These are phyloP conservation scores for Stomorhina lunata DNA, from an alignment of 2,888 invertebrate species.

Conservation along the genomic window DNA sequence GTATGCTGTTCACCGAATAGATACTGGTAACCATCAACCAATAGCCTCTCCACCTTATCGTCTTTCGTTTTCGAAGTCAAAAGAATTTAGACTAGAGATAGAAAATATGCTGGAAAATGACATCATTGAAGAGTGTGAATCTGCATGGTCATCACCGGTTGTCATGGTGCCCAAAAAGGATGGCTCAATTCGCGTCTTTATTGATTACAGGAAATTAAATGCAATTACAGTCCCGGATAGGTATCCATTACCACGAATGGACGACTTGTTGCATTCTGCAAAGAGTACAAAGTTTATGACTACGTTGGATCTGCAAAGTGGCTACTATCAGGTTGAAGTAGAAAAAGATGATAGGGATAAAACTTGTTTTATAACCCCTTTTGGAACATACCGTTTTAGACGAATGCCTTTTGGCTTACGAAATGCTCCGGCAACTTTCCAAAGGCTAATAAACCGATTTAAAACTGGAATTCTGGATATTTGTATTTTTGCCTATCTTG, in stretches of 20 bases:
- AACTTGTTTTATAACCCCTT: slow-evolving; percentile 54
- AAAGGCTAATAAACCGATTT: slow-evolving; percentile 70
- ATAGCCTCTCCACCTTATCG: slow-evolving; percentile 74
- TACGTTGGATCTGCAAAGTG: slow-evolving; percentile 75
- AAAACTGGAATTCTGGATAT: slow-evolving; percentile 54
- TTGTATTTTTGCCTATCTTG: slow-evolving; percentile 36
- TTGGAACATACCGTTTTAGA: slow-evolving; percentile 52
- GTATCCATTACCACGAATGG: slow-evolving; percentile 77
- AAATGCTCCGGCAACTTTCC: slow-evolving; percentile 55
- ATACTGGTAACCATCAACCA: slow-evolving; percentile 71
- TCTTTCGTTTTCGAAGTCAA: slow-evolving; percentile 69
- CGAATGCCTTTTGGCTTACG: slow-evolving; percentile 56
- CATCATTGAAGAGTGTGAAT: slow-evolving; percentile 76
- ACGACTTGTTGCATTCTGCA: slow-evolving; percentile 75
- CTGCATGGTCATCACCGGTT: slow-evolving; percentile 75
- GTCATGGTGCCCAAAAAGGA: slow-evolving; percentile 74
- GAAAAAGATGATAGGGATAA: slow-evolving; percentile 55
- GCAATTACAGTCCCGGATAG: slow-evolving; percentile 69
- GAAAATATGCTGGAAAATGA: slow-evolving; percentile 71
- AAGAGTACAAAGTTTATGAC: slow-evolving; percentile 71
- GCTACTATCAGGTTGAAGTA: slow-evolving; percentile 61
- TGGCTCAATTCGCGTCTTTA: slow-evolving; percentile 67
- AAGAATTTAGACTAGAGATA: slow-evolving; percentile 65
- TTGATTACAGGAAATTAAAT: slow-evolving; percentile 73
- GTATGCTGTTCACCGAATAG: slow-evolving; percentile 69